Conservation (phyloP, 2,113 vertebrate genomes). For the Oenanthe oenanthe region DNA sequence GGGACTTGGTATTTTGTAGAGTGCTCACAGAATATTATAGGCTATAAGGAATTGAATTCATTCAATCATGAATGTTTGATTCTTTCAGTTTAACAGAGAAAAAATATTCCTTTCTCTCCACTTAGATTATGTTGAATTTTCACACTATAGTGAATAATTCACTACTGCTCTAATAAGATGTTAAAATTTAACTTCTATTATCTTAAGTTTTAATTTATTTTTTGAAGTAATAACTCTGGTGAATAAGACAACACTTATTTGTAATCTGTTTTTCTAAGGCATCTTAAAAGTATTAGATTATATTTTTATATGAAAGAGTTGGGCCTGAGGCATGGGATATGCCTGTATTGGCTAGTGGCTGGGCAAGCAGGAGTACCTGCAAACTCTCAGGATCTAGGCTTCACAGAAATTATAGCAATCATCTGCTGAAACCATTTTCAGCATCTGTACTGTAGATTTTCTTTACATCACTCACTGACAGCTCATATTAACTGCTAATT, state of each 20-base stretch:
- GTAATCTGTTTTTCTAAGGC: background rate
- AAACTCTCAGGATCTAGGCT: background rate
- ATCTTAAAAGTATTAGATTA: background rate
- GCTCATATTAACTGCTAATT: background rate
- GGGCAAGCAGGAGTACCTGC: background rate
- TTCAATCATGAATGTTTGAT: background rate
- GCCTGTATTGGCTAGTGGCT: background rate
- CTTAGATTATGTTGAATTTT: background rate
- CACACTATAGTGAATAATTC: background rate
- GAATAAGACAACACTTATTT: background rate
- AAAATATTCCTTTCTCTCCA: background rate
- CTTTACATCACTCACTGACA: background rate
- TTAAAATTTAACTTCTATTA: background rate
- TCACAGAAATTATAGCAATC: background rate
- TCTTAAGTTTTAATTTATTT: background rate
- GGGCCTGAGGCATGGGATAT: background rate
- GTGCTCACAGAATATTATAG: background rate
- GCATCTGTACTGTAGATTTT: background rate
- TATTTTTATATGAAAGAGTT: background rate
- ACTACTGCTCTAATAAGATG: background rate
- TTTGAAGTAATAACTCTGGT: background rate
- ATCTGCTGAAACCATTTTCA: background rate
- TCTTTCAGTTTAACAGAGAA: background rate
- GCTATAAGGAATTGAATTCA: background rate
- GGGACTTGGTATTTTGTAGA: background rate